Base-by-base conservation (phyloP, 2,797 vertebrate species). In the Selene dorsalis region DNA sequence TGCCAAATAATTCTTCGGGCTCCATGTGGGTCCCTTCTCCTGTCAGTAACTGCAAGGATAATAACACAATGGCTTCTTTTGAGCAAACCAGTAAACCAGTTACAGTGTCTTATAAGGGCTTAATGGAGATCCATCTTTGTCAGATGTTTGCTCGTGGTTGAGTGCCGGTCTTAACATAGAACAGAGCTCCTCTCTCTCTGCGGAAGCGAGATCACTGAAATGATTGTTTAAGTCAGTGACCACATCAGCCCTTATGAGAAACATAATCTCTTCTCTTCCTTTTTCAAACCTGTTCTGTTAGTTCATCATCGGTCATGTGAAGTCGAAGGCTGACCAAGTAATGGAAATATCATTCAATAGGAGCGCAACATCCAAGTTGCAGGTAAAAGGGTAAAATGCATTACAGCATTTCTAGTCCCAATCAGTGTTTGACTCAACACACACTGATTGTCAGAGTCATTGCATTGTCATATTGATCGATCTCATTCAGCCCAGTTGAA, bases 41-140 rank as follows among this genome's bases (percentile, higher is more conserved):
- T 12, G 28, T 59, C 20, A 28, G 7, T 55, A 41, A 17, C 16
- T 24, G 11, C 47, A 50, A 13, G 35, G 17, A 59, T 11, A 22
- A 69, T 65, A 22, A 65, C 32, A 35, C 32, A 61, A 73, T 47
- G 3, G 45, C 39, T 62, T 20, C 13, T 58, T 35, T 12, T 13
- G 16, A 45, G 32, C 35, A 52, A 45, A 63, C 60, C 61, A 45
- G 32, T 50, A 41, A 57, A 63, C 17, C 41, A 69, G 28, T 73
- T 69, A 56, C 1, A 28, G 43, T 8, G 26, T 14, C 48, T 4
- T 2, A 48, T 24, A 61, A 53, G 52, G 69, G 43, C 45, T 64
- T 6, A 6, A 62, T 62, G 47, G 38, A 18, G 53, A 32, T 60
- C 16, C 0, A 6, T 24, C 13, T 47, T 32, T 32, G 28, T 56